phyloP scores from a whole-genome alignment of 2,888 invertebrate species.

The Metalampra italica region DNA sequence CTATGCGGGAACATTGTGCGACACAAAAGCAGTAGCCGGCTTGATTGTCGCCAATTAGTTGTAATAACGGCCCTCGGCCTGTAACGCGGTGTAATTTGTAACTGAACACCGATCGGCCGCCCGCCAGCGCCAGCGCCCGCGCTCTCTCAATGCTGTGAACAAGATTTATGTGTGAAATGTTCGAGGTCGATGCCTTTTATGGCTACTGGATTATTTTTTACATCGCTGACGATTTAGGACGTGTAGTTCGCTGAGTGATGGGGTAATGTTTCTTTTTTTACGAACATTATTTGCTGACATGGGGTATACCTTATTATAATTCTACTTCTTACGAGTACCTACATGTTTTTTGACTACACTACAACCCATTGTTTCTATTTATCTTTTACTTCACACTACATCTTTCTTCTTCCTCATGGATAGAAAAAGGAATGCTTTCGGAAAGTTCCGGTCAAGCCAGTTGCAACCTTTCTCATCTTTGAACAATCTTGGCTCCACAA shows the following conservation, averaged over 20 bases:
- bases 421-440: no score
- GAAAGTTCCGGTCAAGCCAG: no score
- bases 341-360: no score
- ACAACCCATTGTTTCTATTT: no score
- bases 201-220: conserved; percentile 6
- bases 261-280: not conserved
- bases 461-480: no score
- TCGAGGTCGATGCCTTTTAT: conserved; percentile 50
- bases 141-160: conserved; percentile 24
- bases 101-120: conserved; percentile 28
- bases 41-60: conserved; percentile 74
- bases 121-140: conserved; percentile 8
- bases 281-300: not conserved
- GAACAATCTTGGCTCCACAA: no score
- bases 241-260: not conserved
- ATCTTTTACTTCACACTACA: no score
- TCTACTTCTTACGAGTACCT: no score
- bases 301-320: no score
- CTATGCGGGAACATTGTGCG: conserved; percentile 41
- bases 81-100: conserved; percentile 63
- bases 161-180: conserved; percentile 67
- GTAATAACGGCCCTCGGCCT: conserved; percentile 62
- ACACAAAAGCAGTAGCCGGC: conserved; percentile 46
- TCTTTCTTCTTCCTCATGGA: no score
- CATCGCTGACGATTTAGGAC: not conserved